phyloP scores from a whole-genome alignment of 1,140 invertebrate species.

The Lethocerus indicus region DNA sequence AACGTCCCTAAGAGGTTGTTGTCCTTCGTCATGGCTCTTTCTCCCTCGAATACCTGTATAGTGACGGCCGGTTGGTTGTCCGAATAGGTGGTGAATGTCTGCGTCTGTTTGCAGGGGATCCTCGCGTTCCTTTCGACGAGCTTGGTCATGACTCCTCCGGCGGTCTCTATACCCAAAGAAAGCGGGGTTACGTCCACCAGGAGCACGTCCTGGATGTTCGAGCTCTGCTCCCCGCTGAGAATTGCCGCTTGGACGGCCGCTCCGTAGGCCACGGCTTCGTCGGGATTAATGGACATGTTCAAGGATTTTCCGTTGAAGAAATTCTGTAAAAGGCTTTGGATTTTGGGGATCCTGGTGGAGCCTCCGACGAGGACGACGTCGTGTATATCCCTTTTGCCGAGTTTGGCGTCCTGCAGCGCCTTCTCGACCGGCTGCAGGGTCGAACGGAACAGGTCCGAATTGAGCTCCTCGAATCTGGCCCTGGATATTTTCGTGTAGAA shows the following conservation, averaged over 20 bases:
- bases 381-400: conserved; percentile 42
- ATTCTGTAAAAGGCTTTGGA: conserved; percentile 32
- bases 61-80: conserved; percentile 52
- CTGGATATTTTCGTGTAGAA: conserved; percentile 29
- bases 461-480: conserved; percentile 30
- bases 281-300: conserved; percentile 58
- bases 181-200: conserved; percentile 32
- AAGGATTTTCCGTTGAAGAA: conserved; percentile 43
- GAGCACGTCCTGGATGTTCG: conserved; percentile 30
- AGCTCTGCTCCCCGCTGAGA: conserved; percentile 39
- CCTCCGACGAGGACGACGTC: conserved; percentile 54
- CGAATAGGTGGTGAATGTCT: conserved; percentile 41
- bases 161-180: conserved; percentile 22
- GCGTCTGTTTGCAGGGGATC: conserved; percentile 40
- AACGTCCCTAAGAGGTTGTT: conserved; percentile 65
- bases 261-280: conserved; percentile 55
- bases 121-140: conserved; percentile 39
- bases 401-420: conserved; percentile 50
- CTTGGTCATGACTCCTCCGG: conserved; percentile 35
- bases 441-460: conserved; percentile 34
- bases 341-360: conserved; percentile 39
- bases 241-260: conserved; percentile 62
- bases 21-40: conserved; percentile 60
- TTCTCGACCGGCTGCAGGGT: conserved; percentile 54
- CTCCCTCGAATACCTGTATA: conserved; percentile 65